Evolutionary conservation across 2,888 invertebrate genomes (phyloP).

Genomic region (Protonemura montana): DNA sequence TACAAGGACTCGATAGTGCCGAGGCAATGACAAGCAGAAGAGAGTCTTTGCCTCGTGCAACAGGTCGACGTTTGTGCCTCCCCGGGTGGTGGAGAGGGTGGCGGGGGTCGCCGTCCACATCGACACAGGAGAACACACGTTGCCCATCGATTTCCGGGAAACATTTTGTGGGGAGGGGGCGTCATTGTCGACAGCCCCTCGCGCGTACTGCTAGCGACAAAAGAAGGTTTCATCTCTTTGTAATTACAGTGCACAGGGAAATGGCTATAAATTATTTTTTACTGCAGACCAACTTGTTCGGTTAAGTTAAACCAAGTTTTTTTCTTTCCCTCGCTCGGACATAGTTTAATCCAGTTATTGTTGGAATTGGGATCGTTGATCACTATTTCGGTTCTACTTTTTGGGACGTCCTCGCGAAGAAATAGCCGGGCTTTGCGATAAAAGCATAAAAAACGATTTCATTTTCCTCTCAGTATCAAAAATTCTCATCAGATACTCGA

Average conservation of each 20-base stretch:
- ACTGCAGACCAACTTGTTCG: not conserved
- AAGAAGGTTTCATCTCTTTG: not conserved
- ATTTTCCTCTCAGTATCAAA: not conserved
- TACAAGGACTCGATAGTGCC: too few relatives aligned
- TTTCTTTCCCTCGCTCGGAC: not conserved
- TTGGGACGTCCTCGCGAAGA: not conserved
- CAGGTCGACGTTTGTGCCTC: not conserved
- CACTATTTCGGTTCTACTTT: not conserved
- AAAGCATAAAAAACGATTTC: not conserved
- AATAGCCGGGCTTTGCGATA: not conserved
- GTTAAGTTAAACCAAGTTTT: not conserved
- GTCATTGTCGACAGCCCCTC: not conserved
- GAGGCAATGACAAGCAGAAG: too few relatives aligned
- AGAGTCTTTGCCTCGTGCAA: too few relatives aligned
- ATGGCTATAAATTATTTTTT: constrained; percentile 3
- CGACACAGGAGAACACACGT: not conserved
- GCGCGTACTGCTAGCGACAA: not conserved
- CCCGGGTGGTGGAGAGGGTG: too few relatives aligned
- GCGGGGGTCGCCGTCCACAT: not conserved
- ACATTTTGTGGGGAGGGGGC: not conserved
- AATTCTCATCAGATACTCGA: not conserved
- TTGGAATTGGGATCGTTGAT: not conserved
- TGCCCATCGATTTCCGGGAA: not conserved
- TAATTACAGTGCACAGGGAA: not conserved
- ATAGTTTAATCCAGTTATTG: constrained; percentile 2